Conservation (phyloP, 1,140 invertebrate species). For the Drosophila rufa region DNA sequence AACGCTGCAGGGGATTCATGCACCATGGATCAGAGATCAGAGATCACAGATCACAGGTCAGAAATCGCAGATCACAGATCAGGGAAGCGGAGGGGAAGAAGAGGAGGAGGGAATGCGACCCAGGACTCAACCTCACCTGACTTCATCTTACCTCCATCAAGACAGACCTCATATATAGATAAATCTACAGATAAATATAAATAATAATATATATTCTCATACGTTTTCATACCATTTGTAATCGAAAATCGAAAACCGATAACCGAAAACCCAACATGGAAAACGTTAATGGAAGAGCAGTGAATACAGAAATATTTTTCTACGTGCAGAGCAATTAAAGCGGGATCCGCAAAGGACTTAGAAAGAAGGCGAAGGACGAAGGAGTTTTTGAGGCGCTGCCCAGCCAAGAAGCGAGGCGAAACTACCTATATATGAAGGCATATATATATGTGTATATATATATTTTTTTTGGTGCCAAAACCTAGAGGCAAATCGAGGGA, state of each 20-base stretch:
- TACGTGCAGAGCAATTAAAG: constrained; percentile 42
- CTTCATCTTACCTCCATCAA: constrained; percentile 46
- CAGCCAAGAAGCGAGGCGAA: no score
- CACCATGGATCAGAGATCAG: background rate
- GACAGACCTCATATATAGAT: constrained; percentile 37
- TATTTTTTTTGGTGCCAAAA: background rate
- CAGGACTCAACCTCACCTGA: constrained; percentile 26
- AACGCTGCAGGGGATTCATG: constrained; percentile 43
- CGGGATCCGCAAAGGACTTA: background rate
- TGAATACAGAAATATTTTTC: constrained; percentile 48
- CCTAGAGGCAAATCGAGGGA: background rate
- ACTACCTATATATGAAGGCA: background rate
- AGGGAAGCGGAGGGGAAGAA: constrained; percentile 2
- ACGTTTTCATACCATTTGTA: constrained; percentile 40
- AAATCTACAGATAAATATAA: constrained; percentile 18
- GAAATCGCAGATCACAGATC: background rate
- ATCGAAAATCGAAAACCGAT: background rate
- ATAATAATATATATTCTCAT: constrained; percentile 50
- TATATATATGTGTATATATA: constrained; percentile 1
- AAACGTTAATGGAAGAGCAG: background rate
- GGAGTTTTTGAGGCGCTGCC: constrained; percentile 8
- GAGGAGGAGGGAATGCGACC: constrained; percentile 10
- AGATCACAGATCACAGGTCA: background rate
- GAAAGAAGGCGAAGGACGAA: background rate
- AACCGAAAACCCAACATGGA: background rate